phyloP scores from a whole-genome alignment of 2,113 vertebrate species.

The Pseudopipra pipra region DNA sequence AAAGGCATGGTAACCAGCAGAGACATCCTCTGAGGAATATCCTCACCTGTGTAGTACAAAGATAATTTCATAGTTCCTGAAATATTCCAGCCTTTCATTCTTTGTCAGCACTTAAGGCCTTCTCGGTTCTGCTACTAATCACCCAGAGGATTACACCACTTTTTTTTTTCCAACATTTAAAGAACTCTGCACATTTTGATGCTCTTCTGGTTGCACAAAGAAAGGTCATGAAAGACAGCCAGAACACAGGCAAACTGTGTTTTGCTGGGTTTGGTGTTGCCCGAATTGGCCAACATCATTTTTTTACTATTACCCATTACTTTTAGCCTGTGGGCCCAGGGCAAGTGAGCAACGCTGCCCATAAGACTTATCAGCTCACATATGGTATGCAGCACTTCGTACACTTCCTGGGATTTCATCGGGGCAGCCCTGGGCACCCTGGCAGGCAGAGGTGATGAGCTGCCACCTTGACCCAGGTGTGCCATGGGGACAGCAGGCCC shows the following conservation, averaged over 20 bases:
- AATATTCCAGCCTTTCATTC: background rate
- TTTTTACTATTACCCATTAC: background rate
- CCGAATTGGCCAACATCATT: background rate
- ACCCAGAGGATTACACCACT: background rate
- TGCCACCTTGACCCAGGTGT: background rate
- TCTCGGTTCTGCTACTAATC: background rate
- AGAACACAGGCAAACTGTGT: background rate
- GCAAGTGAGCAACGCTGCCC: background rate
- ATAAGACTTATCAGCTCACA: background rate
- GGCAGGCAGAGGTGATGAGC: background rate
- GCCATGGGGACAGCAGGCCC: background rate
- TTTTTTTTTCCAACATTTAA: background rate
- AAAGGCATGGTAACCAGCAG: constrained; percentile 13
- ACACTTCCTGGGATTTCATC: fast-evolving
- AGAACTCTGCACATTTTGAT: background rate
- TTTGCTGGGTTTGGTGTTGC: background rate
- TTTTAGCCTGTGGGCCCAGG: background rate
- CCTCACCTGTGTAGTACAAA: background rate
- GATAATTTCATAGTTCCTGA: background rate
- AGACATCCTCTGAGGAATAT: background rate
- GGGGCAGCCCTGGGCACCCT: background rate
- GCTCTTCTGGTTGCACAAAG: background rate
- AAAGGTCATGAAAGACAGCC: background rate
- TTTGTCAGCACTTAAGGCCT: background rate
- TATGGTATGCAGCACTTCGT: fast-evolving